These are phyloP conservation scores for Phoxinus phoxinus DNA, from an alignment of 2,113 vertebrate species.

Conservation along the genomic window DNA sequence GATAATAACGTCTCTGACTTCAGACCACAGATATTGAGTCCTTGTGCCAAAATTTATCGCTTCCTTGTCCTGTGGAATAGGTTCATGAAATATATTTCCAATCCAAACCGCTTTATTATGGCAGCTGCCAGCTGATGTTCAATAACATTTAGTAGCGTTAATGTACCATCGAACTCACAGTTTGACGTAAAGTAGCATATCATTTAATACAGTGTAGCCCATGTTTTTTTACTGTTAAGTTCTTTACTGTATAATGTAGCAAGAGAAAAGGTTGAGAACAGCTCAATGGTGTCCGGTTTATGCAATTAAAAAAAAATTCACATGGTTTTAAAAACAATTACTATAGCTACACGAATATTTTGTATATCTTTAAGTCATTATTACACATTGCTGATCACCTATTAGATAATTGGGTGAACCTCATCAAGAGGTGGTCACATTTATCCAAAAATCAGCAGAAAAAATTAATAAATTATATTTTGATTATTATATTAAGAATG, in stretches of 20 bases:
- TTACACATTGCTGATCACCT: no score
- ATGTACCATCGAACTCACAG: neutral
- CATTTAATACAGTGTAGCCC: neutral
- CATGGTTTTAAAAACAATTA: neutral
- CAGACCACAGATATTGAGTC: conserved; percentile 19
- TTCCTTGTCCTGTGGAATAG: neutral
- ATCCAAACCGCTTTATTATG: conserved; percentile 12
- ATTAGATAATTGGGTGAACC: no score
- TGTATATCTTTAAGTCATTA: no score
- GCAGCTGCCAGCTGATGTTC: conserved; percentile 11
- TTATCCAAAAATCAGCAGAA: no score
- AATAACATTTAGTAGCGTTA: neutral
- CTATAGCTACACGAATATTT: neutral
- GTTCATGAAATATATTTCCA: conserved; percentile 6
- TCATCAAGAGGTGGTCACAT: no score
- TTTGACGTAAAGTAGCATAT: neutral
- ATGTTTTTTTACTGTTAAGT: neutral
- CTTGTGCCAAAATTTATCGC: conserved; percentile 26
- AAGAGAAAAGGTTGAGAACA: neutral
- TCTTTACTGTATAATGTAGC: neutral
- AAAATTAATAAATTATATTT: no score
- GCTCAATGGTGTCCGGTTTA: neutral
- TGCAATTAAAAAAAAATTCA: neutral
- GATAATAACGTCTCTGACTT: conserved; percentile 19
- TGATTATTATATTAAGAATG: no score